A percentile compares a stretch with the other conserved stretches of the same genome.
Conservation (phyloP, 2,113 vertebrate genomes). For the Gavia stellata region DNA sequence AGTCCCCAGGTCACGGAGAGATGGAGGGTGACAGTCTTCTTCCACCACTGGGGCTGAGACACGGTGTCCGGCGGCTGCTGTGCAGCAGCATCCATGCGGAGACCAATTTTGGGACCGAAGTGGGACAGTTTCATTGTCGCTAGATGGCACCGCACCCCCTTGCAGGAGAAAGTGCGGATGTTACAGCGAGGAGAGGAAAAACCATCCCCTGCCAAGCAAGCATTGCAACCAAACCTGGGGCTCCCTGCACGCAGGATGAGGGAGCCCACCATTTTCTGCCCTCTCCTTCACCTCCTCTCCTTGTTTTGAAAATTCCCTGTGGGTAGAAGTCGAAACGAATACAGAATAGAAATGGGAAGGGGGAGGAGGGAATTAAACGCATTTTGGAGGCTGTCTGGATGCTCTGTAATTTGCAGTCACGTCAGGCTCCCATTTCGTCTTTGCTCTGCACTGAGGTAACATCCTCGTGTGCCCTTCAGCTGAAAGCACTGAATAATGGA, state of each 20-base stretch:
- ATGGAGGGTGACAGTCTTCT: background rate
- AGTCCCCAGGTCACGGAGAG: background rate
- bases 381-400: background rate
- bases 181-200: background rate
- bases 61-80: accelerated
- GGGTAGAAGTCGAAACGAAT: background rate
- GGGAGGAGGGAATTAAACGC: background rate
- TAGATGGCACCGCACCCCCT: conserved; percentile 44
- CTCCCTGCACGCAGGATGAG: background rate
- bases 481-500: background rate
- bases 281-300: background rate
- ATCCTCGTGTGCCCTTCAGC: background rate
- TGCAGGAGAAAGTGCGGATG: background rate
- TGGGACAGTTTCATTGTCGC: background rate
- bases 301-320: background rate
- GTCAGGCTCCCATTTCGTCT: background rate
- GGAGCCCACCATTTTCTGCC: accelerated
- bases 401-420: background rate
- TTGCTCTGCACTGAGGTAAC: background rate
- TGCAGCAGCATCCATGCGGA: background rate
- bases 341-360: background rate
- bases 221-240: accelerated
- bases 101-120: background rate
- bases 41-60: background rate
- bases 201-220: accelerated